These are phyloP conservation scores for Amitus sp. DNA, from an alignment of 2,888 invertebrate genomes.

Conservation along the genomic window DNA sequence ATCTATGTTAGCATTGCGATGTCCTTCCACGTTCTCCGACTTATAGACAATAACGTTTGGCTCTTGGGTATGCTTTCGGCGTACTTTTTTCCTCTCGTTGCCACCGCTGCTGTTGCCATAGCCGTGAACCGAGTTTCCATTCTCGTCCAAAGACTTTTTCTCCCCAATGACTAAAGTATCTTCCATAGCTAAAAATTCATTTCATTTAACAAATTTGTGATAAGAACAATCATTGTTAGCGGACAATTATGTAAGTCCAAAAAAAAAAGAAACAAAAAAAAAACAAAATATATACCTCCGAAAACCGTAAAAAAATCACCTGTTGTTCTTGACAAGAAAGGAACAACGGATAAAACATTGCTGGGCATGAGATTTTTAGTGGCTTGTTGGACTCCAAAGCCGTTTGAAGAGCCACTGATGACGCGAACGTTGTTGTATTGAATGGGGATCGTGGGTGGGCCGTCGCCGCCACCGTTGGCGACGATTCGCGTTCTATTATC, in stretches of 20 bases:
- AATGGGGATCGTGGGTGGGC: conserved; percentile 47
- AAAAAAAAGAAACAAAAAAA: conserved; percentile 19
- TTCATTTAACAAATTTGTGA: not conserved
- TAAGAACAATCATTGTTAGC: too few relatives aligned
- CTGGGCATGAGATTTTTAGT: conserved; percentile 22
- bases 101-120: too few relatives aligned
- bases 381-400: conserved; percentile 14
- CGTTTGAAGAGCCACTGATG: conserved; percentile 30
- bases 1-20: conserved; percentile 82
- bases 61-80: conserved; percentile 59
- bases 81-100: conserved; percentile 57
- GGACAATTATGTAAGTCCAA: too few relatives aligned
- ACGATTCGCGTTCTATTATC: conserved; percentile 24
- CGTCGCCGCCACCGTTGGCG: conserved; percentile 50
- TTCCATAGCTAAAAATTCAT: conserved; percentile 1
- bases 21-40: conserved; percentile 77
- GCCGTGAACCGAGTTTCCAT: conserved; percentile 78
- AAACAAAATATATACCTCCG: conserved; percentile 37
- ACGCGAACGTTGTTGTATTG: conserved; percentile 54
- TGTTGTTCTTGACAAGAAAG: conserved; percentile 21
- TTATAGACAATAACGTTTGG: conserved; percentile 63
- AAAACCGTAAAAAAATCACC: conserved; percentile 34
- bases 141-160: conserved; percentile 81
- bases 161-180: conserved; percentile 37
- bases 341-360: conserved; percentile 26